Conservation (phyloP, 2,797 vertebrate genomes). For the Onychomys torridus region DNA sequence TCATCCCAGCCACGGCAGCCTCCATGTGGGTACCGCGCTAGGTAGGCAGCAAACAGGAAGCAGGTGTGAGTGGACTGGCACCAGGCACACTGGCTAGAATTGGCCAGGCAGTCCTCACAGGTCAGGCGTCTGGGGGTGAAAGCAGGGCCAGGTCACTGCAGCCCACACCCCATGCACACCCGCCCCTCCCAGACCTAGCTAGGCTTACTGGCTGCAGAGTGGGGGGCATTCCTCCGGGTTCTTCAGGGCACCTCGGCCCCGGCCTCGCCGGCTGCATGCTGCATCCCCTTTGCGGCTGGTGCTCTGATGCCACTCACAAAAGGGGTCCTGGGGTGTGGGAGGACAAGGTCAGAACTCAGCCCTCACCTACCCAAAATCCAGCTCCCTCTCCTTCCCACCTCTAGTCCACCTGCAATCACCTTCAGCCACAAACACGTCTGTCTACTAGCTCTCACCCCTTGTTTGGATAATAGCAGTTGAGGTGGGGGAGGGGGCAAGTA, state of each 20-base stretch:
- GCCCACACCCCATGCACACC: rapidly evolving
- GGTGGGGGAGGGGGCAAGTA: not conserved
- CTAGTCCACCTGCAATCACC: not conserved
- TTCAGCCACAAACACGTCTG: not conserved
- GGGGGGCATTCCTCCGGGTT: slow-evolving; percentile 90
- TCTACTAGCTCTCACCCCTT: not conserved
- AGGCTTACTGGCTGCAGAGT: slow-evolving; percentile 94
- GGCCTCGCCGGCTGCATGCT: slow-evolving; percentile 93
- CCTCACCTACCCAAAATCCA: not conserved
- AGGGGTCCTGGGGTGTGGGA: slow-evolving; percentile 89
- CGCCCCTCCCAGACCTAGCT: not conserved
- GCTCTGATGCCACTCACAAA: slow-evolving; percentile 96
- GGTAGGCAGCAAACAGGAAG: slow-evolving; percentile 96
- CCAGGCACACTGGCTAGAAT: slow-evolving; percentile 98
- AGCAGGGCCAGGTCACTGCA: not conserved
- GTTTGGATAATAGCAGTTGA: not conserved
- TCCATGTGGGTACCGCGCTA: slow-evolving; percentile 95
- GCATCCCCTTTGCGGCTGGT: slow-evolving; percentile 95
- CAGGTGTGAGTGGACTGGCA: slow-evolving; percentile 95
- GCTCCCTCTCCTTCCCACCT: too few relatives aligned
- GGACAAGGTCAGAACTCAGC: not conserved
- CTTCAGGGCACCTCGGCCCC: slow-evolving; percentile 92
- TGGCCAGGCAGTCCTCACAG: slow-evolving; percentile 94
- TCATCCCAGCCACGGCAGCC: slow-evolving; percentile 97
- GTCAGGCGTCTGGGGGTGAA: slow-evolving; percentile 89